phyloP scores from a whole-genome alignment of 1,140 invertebrate genomes.

The Samia ricini region DNA sequence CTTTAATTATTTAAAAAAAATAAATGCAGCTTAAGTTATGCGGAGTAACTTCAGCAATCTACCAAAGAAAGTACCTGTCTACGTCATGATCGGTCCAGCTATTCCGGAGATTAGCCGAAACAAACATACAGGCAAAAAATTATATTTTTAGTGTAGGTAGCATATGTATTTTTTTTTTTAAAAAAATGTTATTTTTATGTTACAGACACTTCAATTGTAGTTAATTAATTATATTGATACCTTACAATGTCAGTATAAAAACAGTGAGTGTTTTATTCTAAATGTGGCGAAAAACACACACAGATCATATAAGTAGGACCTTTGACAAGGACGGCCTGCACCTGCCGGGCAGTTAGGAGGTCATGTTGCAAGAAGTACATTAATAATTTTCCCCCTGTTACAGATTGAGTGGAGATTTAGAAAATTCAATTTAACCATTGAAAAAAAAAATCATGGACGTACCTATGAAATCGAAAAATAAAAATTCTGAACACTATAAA shows the following conservation, averaged over 20 bases:
- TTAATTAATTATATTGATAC: neutral
- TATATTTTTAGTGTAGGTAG: neutral
- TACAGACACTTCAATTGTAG: neutral
- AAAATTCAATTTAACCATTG: neutral
- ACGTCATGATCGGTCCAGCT: no score
- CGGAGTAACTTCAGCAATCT: no score
- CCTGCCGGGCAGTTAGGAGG: no score
- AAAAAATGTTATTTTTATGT: no score
- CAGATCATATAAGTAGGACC: neutral
- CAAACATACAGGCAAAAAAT: neutral
- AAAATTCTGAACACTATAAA: conserved; percentile 12
- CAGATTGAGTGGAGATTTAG: neutral
- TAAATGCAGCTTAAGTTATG: no score
- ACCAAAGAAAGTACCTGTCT: no score
- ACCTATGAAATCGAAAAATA: conserved; percentile 15
- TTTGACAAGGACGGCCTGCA: neutral
- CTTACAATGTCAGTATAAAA: conserved; percentile 14
- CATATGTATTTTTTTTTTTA: no score
- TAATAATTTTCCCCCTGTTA: conserved; percentile 12
- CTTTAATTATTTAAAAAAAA: no score
- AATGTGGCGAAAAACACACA: neutral
- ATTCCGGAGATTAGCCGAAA: no score
- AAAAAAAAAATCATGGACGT: conserved; percentile 28
- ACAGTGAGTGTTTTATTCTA: neutral
- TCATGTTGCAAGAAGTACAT: no score